Evolutionary conservation across 2,888 invertebrate genomes (phyloP).

Genomic region (Thymelicus lineola): DNA sequence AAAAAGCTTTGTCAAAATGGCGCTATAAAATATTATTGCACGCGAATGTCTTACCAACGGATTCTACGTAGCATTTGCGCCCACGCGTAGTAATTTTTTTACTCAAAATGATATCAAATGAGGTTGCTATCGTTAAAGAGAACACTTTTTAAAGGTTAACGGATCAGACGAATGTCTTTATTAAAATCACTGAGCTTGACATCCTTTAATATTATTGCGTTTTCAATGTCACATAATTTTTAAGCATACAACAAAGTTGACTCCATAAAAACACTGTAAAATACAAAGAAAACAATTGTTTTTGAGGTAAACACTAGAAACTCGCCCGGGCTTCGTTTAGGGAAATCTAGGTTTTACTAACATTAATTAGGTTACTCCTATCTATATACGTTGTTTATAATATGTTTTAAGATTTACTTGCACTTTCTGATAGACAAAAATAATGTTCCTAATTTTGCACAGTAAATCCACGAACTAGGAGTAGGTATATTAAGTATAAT

Average conservation of each 20-base stretch:
- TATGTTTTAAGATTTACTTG: too few species aligned
- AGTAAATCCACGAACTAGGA: too few species aligned
- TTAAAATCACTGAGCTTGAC: neutral
- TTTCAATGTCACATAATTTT: constrained; percentile 37
- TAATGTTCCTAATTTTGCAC: too few species aligned
- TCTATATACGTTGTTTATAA: too few species aligned
- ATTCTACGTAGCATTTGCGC: constrained; percentile 23
- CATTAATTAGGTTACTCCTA: too few species aligned
- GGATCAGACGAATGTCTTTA: constrained; percentile 17
- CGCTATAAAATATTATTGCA: constrained; percentile 18
- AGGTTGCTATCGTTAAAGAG: constrained; percentile 20
- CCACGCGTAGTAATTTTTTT: constrained; percentile 27
- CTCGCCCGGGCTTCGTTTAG: too few species aligned
- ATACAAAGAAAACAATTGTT: too few species aligned
- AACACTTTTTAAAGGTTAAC: constrained; percentile 17
- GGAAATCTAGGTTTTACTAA: too few species aligned
- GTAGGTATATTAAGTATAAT: too few species aligned
- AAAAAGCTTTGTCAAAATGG: constrained; percentile 9
- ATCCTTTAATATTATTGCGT: constrained; percentile 38
- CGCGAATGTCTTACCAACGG: constrained; percentile 13
- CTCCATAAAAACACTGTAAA: too few species aligned
- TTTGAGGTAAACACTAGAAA: too few species aligned
- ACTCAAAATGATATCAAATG: constrained; percentile 24
- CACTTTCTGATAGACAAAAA: too few species aligned
- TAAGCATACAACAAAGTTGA: neutral